Percentiles rank a stretch among this genome's conserved stretches.
Evolutionary conservation across 2,888 invertebrate genomes (phyloP).

Genomic region (Nomada fabriciana): DNA sequence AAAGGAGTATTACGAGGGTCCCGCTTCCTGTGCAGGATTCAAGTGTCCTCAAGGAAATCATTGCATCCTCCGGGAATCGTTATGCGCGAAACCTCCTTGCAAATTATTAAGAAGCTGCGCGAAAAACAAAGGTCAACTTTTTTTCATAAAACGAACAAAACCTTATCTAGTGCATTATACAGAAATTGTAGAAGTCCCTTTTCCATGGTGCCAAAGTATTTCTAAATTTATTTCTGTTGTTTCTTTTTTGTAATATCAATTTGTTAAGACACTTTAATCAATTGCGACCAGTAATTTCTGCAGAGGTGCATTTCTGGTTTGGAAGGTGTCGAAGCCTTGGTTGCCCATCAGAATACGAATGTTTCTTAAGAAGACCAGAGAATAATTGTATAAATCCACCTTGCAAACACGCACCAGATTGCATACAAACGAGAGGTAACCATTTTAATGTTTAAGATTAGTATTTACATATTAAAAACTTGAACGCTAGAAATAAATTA

Average conservation of each 20-base stretch:
- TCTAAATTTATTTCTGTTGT: too few relatives aligned
- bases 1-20: conserved; percentile 73
- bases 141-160: background rate
- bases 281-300: background rate
- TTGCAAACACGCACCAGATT: conserved; percentile 76
- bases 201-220: too few relatives aligned
- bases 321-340: conserved; percentile 71
- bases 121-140: conserved; percentile 65
- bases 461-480: too few relatives aligned
- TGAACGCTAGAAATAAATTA: background rate
- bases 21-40: conserved; percentile 74
- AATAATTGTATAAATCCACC: conserved; percentile 61
- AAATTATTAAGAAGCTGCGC: conserved; percentile 76
- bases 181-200: too few relatives aligned
- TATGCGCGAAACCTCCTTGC: conserved; percentile 76
- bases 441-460: too few relatives aligned
- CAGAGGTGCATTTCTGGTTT: conserved; percentile 75
- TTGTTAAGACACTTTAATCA: too few relatives aligned
- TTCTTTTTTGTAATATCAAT: too few relatives aligned
- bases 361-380: conserved; percentile 75
- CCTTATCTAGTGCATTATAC: too few relatives aligned
- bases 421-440: conserved; percentile 66
- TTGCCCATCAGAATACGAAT: conserved; percentile 77
- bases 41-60: conserved; percentile 73
- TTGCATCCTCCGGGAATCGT: conserved; percentile 77